phyloP scores from a whole-genome alignment of 1,140 invertebrate species.

The Aricia agestis region DNA sequence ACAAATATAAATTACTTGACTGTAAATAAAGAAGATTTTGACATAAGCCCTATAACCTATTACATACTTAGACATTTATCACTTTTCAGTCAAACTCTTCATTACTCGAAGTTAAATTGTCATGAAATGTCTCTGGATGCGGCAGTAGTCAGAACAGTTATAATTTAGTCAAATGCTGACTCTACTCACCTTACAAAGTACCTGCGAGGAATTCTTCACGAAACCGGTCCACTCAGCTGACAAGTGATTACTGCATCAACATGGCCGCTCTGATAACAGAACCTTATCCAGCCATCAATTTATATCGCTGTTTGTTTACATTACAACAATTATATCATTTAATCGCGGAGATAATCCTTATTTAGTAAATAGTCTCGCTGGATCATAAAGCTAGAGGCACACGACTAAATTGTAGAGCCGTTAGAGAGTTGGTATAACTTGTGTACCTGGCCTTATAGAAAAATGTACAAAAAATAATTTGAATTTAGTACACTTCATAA shows the following conservation, averaged over 20 bases:
- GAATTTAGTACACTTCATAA: too few species aligned
- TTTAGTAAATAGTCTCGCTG: neutral
- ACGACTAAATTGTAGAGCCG: neutral
- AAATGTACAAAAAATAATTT: neutral
- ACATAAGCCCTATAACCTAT: too few species aligned
- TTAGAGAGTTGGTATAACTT: neutral
- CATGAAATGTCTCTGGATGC: neutral
- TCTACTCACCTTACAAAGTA: neutral
- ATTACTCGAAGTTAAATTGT: too few species aligned
- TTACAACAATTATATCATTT: neutral
- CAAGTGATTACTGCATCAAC: conserved; percentile 33
- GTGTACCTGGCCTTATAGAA: neutral
- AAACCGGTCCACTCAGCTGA: conserved; percentile 64
- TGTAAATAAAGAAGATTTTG: too few species aligned
- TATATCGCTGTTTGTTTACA: conserved; percentile 9
- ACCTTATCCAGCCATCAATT: conserved; percentile 35
- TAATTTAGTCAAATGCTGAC: neutral
- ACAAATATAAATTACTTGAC: too few species aligned
- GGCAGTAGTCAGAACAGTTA: neutral
- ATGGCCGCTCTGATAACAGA: conserved; percentile 39
- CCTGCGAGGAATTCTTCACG: conserved; percentile 30
- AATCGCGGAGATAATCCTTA: neutral
- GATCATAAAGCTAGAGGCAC: neutral
- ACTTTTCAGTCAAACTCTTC: too few species aligned
- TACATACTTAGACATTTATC: too few species aligned